Evolutionary conservation across 2,113 vertebrate species (phyloP).

Genomic region (Nothoprocta pentlandii): DNA sequence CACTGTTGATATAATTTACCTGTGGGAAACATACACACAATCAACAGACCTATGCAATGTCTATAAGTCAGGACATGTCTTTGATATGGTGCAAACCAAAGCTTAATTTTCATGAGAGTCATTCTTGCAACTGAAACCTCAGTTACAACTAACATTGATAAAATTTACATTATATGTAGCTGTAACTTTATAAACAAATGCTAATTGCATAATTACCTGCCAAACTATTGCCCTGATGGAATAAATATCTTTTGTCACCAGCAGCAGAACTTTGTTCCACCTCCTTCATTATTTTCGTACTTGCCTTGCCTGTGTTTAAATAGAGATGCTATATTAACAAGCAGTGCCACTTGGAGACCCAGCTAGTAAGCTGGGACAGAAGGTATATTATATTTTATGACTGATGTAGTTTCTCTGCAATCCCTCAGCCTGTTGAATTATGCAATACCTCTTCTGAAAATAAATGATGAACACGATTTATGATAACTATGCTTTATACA

Average conservation of each 20-base stretch:
- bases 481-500: slow-evolving; percentile 43
- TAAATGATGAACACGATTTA: slow-evolving; percentile 54
- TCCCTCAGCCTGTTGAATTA: slow-evolving; percentile 27
- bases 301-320: slow-evolving; percentile 22
- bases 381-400: slow-evolving; percentile 39
- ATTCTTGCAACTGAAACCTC: background rate
- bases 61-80: background rate
- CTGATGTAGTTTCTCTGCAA: slow-evolving; percentile 7
- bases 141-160: background rate
- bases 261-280: background rate
- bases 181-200: background rate
- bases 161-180: background rate
- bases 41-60: background rate
- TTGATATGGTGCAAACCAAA: background rate
- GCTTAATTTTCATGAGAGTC: fast-evolving
- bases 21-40: background rate
- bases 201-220: background rate
- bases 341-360: slow-evolving; percentile 45
- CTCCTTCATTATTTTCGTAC: background rate
- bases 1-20: background rate
- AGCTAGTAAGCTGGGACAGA: slow-evolving; percentile 33
- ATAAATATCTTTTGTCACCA: background rate
- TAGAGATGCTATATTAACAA: background rate
- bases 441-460: slow-evolving; percentile 35
- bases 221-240: background rate